Evolutionary conservation across 2,797 vertebrate species (phyloP).

Genomic region (Melopsittacus undulatus): DNA sequence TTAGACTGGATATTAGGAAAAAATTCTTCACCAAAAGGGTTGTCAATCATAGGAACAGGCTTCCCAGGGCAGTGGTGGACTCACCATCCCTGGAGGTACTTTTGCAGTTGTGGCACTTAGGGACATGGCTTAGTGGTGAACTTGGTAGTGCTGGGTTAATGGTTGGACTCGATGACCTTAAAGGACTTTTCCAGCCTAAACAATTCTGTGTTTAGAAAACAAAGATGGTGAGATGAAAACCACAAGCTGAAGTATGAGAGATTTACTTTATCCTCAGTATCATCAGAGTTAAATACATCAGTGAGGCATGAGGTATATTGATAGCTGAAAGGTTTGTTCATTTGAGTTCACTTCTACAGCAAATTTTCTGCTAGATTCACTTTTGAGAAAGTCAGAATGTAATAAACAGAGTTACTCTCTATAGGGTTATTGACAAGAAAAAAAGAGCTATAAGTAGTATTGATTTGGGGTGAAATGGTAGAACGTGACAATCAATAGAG

Average conservation of each 20-base stretch:
- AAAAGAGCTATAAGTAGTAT: constrained; percentile 49
- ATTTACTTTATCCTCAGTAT: neutral
- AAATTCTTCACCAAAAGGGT: neutral
- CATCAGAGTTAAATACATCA: constrained; percentile 26
- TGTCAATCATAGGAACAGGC: neutral
- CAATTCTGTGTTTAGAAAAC: neutral
- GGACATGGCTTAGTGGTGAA: neutral
- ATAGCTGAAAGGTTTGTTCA: constrained; percentile 26
- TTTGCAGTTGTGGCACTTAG: neutral
- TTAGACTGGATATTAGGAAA: neutral
- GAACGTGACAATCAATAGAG: constrained; percentile 50
- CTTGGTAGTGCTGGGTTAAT: neutral
- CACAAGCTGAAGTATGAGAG: neutral
- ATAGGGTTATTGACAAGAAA: constrained; percentile 1
- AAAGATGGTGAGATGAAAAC: constrained; percentile 4
- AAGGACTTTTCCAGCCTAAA: neutral
- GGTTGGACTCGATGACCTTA: fast-evolving
- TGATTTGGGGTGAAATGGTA: constrained; percentile 51
- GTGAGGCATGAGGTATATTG: constrained; percentile 9
- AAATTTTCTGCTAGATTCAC: constrained; percentile 15
- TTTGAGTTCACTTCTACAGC: constrained; percentile 28
- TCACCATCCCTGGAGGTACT: neutral
- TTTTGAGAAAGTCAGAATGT: constrained; percentile 25
- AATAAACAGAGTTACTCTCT: constrained; percentile 52
- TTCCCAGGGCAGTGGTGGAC: neutral